Percentiles rank a stretch among this genome's conserved stretches.
phyloP scores from a whole-genome alignment of 2,797 vertebrate species.

The Coregonus ussuriensis region DNA sequence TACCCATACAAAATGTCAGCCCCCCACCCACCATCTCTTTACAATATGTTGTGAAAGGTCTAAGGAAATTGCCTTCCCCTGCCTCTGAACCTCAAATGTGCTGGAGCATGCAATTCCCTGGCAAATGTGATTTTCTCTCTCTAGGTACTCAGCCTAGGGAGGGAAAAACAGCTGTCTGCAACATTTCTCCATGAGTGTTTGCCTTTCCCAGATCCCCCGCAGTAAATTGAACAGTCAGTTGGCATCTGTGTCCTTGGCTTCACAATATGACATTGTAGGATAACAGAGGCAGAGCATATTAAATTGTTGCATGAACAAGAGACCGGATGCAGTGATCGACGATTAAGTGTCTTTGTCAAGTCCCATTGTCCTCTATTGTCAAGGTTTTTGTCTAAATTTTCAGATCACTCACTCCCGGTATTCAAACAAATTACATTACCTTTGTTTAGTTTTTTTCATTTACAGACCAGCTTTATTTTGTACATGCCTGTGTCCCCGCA shows the following conservation, averaged over 20 bases:
- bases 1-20: conserved; percentile 17
- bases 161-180: conserved; percentile 32
- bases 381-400: not conserved
- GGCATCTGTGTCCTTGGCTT: conserved; percentile 30
- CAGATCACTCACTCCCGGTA: not conserved
- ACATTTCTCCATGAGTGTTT: conserved; percentile 15
- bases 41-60: conserved; percentile 27
- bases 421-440: not conserved
- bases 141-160: conserved; percentile 10
- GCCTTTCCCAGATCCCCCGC: conserved; percentile 14
- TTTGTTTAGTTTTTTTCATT: not conserved
- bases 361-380: not conserved
- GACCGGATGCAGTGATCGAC: not conserved
- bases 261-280: conserved; percentile 11
- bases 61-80: conserved; percentile 32
- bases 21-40: not conserved
- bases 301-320: conserved; percentile 29
- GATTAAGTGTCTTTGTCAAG: not conserved
- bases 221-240: conserved; percentile 25
- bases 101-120: conserved; percentile 29
- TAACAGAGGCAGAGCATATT: conserved; percentile 26
- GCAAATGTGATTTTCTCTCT: conserved; percentile 38
- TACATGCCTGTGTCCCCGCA: not conserved
- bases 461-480: not conserved
- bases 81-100: conserved; percentile 35